Conservation (phyloP, 2,888 invertebrate species). For the Epirrita christyi region DNA sequence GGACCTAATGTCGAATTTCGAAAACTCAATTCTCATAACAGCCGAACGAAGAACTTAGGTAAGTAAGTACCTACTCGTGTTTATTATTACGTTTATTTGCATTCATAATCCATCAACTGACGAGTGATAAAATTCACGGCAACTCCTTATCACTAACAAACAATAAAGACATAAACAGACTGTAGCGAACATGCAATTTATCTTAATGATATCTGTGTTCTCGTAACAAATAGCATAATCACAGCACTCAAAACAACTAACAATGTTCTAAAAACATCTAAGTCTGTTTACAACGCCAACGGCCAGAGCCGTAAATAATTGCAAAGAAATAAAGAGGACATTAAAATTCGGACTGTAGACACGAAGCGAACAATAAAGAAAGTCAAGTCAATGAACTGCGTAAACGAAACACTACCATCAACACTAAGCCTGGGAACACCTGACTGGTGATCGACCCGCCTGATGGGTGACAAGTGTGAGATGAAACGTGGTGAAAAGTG, state of each 20-base stretch:
- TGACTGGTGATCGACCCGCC: background rate
- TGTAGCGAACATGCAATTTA: constrained; percentile 44
- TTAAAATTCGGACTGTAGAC: constrained; percentile 3
- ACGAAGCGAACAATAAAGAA: constrained; percentile 12
- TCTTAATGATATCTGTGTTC: constrained; percentile 48
- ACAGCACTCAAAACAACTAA: constrained; percentile 26
- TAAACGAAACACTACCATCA: background rate
- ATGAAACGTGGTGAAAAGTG: too few relatives aligned
- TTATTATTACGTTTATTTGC: constrained; percentile 18
- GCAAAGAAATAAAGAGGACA: constrained; percentile 14
- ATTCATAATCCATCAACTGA: constrained; percentile 60
- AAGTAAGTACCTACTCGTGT: too few relatives aligned
- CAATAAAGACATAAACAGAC: constrained; percentile 65
- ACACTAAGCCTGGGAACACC: background rate
- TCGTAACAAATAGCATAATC: constrained; percentile 47
- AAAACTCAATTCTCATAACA: too few relatives aligned
- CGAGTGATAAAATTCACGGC: constrained; percentile 63
- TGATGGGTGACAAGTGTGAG: too few relatives aligned
- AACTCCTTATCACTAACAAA: constrained; percentile 68
- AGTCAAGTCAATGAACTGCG: constrained; percentile 18
- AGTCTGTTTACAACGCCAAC: background rate
- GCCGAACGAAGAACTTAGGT: too few relatives aligned
- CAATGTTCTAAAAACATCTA: constrained; percentile 21
- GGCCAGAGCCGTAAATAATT: constrained; percentile 8
- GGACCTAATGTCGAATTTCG: too few relatives aligned